Conservation (phyloP, 2,888 invertebrate species). For the Leistus spinibarbis region DNA sequence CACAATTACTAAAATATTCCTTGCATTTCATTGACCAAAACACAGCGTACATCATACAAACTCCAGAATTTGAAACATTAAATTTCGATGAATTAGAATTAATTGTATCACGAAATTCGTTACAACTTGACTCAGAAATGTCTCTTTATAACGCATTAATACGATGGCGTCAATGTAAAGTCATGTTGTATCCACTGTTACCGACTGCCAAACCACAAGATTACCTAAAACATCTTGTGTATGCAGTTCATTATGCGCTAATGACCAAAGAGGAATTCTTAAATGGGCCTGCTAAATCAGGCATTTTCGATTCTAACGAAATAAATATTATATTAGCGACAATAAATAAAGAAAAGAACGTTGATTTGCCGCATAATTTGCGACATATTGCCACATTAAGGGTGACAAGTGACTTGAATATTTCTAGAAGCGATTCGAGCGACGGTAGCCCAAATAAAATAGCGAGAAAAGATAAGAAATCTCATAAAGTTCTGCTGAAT, state of each 20-base stretch:
- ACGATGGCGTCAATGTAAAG: conserved; percentile 59
- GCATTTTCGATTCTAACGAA: conserved; percentile 45
- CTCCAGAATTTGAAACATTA: conserved; percentile 67
- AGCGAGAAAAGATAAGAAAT: background rate
- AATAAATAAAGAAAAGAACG: background rate
- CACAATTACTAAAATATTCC: conserved; percentile 70
- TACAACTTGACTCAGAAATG: conserved; percentile 69
- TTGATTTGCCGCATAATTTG: background rate
- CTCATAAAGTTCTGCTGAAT: background rate
- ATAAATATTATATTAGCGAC: conserved; percentile 9
- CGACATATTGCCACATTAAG: background rate
- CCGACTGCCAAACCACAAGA: conserved; percentile 59
- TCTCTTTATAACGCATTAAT: conserved; percentile 57
- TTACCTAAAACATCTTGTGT: conserved; percentile 62
- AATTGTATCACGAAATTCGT: conserved; percentile 70
- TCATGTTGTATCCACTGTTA: conserved; percentile 57
- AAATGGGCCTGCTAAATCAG: conserved; percentile 57
- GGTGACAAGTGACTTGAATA: background rate
- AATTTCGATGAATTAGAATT: conserved; percentile 67
- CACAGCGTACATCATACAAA: conserved; percentile 62
- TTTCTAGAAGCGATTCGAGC: background rate
- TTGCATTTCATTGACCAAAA: conserved; percentile 66
- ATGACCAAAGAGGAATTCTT: conserved; percentile 69
- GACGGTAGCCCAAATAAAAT: background rate
- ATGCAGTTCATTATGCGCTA: conserved; percentile 69